Evolutionary conservation across 1,140 invertebrate species (phyloP), one percentile per base, ranked within the genome.

Genomic region (Propsilocerus akamusi): DNA sequence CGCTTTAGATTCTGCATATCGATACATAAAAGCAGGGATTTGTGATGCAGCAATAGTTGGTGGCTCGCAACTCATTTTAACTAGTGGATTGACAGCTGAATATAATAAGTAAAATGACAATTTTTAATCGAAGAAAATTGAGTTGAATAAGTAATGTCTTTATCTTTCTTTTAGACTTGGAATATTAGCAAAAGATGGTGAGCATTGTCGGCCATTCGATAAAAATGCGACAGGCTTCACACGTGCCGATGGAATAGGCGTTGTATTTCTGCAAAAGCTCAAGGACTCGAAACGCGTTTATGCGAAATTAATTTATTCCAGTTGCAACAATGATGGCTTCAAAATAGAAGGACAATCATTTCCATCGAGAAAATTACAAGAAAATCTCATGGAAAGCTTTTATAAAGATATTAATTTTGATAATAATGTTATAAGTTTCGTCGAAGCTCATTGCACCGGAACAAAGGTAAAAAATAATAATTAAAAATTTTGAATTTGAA

Each of bases 11-110:
- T 76, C 87, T 55, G 92, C 89, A 4, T 82, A 86, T 53, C 71
- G 72, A 50, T 75, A 80, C 1, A 80, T 97, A 2, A 69, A 74
- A 25, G 72, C 74, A 41, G 88, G 86, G 1, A 70, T 80, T 48
- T 91, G 87, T 60, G 90, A 96, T 51, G 74, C 77, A 11, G 91
- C 91, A 2, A 77, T 97, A 47, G 88, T 97, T 3, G 88, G 80
- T 6, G 90, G 87, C 10, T 68, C 76, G 2, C 89, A 86, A 63
- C 63, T 96, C 4, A 80, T 80, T 54, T 65, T 93, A 20, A 83
- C 86, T 61, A 87, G 89, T 2, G 77, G 76, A 32, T 75, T 81
- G 2, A 79, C 86, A 4, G 60, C 89, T 12, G 84, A 90, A 60
- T 90, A 89, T 62, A 66, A 74, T 32, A 62, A 23, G 46, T 49